phyloP scores from a whole-genome alignment of 2,888 invertebrate genomes.

The Spilosoma lubricipeda region DNA sequence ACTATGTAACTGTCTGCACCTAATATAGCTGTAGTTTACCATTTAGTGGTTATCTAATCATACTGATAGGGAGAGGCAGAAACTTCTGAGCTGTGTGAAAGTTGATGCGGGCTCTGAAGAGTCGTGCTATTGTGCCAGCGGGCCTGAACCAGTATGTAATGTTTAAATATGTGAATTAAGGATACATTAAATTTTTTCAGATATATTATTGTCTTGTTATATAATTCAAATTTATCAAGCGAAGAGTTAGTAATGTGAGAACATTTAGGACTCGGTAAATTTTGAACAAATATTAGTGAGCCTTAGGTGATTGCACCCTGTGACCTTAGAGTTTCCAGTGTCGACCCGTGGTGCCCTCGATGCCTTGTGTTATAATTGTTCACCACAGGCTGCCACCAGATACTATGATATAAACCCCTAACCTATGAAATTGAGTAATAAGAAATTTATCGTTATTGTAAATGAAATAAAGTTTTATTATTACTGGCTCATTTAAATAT shows the following conservation, averaged over 20 bases:
- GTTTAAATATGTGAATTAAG: constrained; percentile 79
- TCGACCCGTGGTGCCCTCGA: constrained; percentile 44
- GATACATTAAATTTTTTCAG: constrained; percentile 85
- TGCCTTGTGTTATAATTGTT: constrained; percentile 53
- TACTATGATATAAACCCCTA: constrained; percentile 70
- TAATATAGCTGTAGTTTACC: constrained; percentile 70
- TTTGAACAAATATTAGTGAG: constrained; percentile 79
- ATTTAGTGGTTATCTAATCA: constrained; percentile 65
- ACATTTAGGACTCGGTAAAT: constrained; percentile 74
- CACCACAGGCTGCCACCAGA: constrained; percentile 47
- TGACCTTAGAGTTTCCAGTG: constrained; percentile 67
- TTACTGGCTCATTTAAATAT: constrained; percentile 82
- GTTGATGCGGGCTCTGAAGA: constrained; percentile 67
- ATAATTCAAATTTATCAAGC: constrained; percentile 84
- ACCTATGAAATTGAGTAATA: constrained; percentile 72
- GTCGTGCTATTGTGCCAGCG: constrained; percentile 72
- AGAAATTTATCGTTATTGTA: constrained; percentile 83
- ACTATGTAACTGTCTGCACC: constrained; percentile 70
- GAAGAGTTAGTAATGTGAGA: constrained; percentile 75
- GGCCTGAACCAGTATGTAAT: constrained; percentile 84
- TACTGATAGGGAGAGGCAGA: constrained; percentile 64
- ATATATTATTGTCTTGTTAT: constrained; percentile 87
- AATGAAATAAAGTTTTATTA: constrained; percentile 82
- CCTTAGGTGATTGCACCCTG: constrained; percentile 79
- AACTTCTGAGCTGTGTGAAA: constrained; percentile 75